These are phyloP conservation scores for Philaethria dido DNA, from an alignment of 2,888 invertebrate species.

Conservation along the genomic window DNA sequence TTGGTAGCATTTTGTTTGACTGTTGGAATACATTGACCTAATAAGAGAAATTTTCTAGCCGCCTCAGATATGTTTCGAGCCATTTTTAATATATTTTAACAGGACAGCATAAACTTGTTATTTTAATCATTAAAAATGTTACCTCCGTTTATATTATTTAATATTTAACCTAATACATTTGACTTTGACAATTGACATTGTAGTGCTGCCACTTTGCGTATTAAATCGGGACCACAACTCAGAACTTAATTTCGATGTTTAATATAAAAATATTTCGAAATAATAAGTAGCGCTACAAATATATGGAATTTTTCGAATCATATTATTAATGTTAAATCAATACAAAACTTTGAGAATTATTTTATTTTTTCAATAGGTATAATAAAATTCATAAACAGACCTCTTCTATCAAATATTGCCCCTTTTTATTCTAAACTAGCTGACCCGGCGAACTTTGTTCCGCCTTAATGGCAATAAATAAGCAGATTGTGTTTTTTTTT, in stretches of 20 bases:
- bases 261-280: no score
- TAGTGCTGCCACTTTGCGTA: background rate
- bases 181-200: background rate
- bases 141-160: background rate
- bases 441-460: no score
- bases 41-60: conserved; percentile 82
- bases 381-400: no score
- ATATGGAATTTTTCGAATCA: no score
- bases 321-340: no score
- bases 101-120: background rate
- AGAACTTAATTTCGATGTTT: background rate
- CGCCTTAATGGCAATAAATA: no score
- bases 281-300: no score
- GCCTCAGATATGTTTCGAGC: conserved; percentile 69
- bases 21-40: conserved; percentile 92
- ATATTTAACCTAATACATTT: background rate
- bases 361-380: no score
- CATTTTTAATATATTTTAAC: conserved; percentile 51
- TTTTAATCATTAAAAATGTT: background rate
- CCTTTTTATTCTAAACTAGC: no score
- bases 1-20: conserved; percentile 90
- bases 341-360: no score
- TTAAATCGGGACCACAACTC: background rate
- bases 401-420: no score
- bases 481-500: no score